phyloP scores from a whole-genome alignment of 1,140 invertebrate species.

The Drosophila pseudoananassae region DNA sequence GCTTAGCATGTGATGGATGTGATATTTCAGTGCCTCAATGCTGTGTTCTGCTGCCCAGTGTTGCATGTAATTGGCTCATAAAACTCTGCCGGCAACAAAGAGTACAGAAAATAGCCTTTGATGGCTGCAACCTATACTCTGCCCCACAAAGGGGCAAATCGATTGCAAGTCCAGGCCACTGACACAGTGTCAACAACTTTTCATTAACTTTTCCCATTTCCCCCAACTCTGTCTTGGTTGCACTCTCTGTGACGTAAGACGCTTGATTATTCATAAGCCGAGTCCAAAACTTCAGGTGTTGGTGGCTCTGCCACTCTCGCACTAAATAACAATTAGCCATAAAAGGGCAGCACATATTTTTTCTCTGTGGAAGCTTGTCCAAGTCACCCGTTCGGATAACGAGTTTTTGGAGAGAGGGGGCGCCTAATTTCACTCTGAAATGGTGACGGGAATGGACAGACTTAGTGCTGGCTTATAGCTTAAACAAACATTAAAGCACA shows the following conservation, averaged over 20 bases:
- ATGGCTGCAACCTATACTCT: constrained; percentile 19
- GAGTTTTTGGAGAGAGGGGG: constrained; percentile 55
- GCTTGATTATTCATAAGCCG: constrained; percentile 53
- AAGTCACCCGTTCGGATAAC: constrained; percentile 53
- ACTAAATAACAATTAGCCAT: constrained; percentile 77
- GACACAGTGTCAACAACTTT: constrained; percentile 53
- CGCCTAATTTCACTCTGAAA: constrained; percentile 37
- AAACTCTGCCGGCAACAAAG: constrained; percentile 34
- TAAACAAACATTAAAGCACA: background rate
- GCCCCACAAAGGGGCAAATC: constrained; percentile 33
- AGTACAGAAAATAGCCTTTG: constrained; percentile 7
- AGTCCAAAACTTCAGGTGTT: constrained; percentile 57
- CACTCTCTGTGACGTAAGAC: constrained; percentile 49
- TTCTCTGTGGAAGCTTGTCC: constrained; percentile 4
- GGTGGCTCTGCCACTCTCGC: constrained; percentile 49
- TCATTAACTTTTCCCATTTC: constrained; percentile 37
- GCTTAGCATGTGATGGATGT: constrained; percentile 60
- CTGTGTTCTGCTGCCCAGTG: constrained; percentile 67
- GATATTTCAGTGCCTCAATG: constrained; percentile 49
- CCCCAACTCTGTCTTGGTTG: constrained; percentile 14
- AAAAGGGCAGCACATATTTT: constrained; percentile 41
- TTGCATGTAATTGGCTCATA: constrained; percentile 79
- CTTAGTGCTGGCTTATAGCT: background rate
- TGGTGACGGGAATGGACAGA: background rate
- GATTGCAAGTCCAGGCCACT: constrained; percentile 29